phyloP scores from a whole-genome alignment of 2,797 vertebrate species.

The Dallia pectoralis region DNA sequence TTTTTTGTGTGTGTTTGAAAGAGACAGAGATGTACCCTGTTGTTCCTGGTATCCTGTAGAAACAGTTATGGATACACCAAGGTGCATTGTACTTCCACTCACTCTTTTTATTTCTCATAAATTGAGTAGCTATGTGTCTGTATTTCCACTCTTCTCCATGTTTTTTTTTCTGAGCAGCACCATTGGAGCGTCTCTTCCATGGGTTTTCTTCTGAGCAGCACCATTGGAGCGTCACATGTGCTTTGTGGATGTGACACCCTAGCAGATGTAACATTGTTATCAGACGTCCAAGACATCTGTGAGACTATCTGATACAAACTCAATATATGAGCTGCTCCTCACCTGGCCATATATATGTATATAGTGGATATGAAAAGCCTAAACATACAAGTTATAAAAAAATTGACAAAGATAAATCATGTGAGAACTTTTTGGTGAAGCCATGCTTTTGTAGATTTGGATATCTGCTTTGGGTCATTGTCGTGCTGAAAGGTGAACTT shows the following conservation, averaged over 20 bases:
- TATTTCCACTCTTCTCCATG: neutral
- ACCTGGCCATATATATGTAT: no score
- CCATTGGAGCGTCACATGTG: slow-evolving; percentile 34
- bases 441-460: no score
- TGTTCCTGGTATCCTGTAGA: neutral
- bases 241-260: slow-evolving; percentile 19
- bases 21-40: neutral
- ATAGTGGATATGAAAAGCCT: no score
- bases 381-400: no score
- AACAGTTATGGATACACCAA: neutral
- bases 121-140: neutral
- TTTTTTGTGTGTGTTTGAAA: neutral
- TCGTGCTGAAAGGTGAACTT: no score
- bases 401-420: no score
- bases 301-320: slow-evolving; percentile 60
- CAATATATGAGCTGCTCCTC: slow-evolving; percentile 38
- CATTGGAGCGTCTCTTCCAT: slow-evolving; percentile 36
- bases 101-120: neutral
- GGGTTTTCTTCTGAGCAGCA: slow-evolving; percentile 24
- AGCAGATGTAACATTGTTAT: slow-evolving; percentile 62
- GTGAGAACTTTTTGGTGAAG: no score
- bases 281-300: slow-evolving; percentile 54
- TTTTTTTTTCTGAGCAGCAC: slow-evolving; percentile 24
- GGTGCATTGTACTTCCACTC: neutral
- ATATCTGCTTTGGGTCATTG: no score